These are phyloP conservation scores for Musca domestica DNA, from an alignment of 1,140 invertebrate species.

Conservation along the genomic window DNA sequence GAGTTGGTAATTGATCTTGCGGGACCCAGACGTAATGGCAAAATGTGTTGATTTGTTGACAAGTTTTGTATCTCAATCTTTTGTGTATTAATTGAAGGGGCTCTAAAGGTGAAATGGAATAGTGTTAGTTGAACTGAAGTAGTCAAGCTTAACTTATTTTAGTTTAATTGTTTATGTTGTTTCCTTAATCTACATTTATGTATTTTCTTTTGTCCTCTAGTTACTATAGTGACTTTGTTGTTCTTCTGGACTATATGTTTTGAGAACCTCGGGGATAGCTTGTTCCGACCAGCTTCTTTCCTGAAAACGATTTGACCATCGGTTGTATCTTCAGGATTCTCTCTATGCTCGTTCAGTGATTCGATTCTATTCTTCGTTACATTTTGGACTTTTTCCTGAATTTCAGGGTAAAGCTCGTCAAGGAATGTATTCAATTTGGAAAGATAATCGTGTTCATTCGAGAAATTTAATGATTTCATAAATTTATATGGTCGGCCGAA, in stretches of 20 bases:
- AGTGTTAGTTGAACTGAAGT: neutral
- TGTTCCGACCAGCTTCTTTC: conserved; percentile 11
- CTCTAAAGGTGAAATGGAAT: neutral
- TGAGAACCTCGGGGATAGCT: conserved; percentile 5
- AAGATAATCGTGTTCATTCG: too few relatives aligned
- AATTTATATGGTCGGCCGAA: too few relatives aligned
- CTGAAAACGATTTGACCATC: neutral
- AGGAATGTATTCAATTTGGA: too few relatives aligned
- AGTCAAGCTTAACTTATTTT: neutral
- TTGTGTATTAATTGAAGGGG: neutral
- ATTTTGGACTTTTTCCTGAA: neutral
- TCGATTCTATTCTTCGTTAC: neutral
- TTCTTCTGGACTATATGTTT: too few relatives aligned
- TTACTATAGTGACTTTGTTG: too few relatives aligned
- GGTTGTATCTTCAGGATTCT: neutral
- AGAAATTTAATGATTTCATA: too few relatives aligned
- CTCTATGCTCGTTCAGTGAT: neutral
- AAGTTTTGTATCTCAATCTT: neutral
- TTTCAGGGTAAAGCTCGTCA: neutral
- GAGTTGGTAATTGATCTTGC: neutral
- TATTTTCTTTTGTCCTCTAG: too few relatives aligned
- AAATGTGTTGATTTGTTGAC: neutral
- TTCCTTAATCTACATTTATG: conserved; percentile 6
- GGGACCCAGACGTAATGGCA: neutral
- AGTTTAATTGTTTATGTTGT: neutral